These are phyloP conservation scores for Hippocampus abdominalis DNA, from an alignment of 2,113 vertebrate species.

Conservation along the genomic window DNA sequence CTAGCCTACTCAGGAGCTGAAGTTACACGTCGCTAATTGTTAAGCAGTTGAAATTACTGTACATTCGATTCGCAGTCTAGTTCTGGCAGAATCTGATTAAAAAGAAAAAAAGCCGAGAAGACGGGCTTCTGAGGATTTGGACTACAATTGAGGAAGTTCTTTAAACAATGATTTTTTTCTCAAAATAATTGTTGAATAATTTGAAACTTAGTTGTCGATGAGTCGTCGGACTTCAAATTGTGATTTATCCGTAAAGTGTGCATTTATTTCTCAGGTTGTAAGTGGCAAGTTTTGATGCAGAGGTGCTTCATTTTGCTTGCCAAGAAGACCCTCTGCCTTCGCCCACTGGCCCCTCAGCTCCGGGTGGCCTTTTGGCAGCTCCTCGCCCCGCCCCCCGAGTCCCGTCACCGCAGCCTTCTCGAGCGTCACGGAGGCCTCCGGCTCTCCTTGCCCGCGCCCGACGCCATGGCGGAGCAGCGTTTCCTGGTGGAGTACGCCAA, in stretches of 20 bases:
- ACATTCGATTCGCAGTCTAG: neutral
- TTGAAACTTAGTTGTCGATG: too few relatives aligned
- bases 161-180: too few relatives aligned
- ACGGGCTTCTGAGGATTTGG: too few relatives aligned
- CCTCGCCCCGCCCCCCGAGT: neutral
- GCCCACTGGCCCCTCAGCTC: neutral
- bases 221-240: neutral
- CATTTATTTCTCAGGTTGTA: neutral
- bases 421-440: slow-evolving; percentile 4
- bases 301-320: neutral
- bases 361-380: neutral
- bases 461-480: slow-evolving; percentile 86
- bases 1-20: neutral
- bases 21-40: neutral
- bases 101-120: too few relatives aligned
- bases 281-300: slow-evolving; percentile 4
- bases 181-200: too few relatives aligned
- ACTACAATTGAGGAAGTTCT: too few relatives aligned
- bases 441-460: slow-evolving; percentile 35
- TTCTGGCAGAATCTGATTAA: too few relatives aligned
- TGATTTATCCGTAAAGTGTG: neutral
- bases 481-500: slow-evolving; percentile 96
- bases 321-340: neutral
- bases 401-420: neutral
- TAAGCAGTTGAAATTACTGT: neutral